Evolutionary conservation across 1,140 invertebrate genomes (phyloP), one percentile per base, ranked within the genome.

Genomic region (Monomorium pharaonis): DNA sequence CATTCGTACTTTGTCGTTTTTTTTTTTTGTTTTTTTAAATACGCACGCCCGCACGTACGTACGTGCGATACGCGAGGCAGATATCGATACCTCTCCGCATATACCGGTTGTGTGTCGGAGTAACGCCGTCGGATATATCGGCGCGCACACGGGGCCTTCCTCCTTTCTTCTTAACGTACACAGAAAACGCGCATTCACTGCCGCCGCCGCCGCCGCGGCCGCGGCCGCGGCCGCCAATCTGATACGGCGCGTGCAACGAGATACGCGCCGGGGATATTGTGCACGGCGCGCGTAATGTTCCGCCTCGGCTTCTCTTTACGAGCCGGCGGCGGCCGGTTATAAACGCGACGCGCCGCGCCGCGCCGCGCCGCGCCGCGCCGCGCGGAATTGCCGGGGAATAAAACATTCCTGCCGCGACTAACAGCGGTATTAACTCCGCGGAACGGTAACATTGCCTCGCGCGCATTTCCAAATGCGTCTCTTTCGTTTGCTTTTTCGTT

Each of bases 191-290:
- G 63, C 63, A 70, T 54, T 81, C 16, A 81, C 30, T 44, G n/a
- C n/a, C 42, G 54, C 72, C 56, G 37, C 27, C 62, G 62, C 76
- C 62, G 33, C 62, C 24, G 24, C 58, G 51, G 44, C 44, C 9
- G 7, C 7, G 37, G 37, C 44, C n/a, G n/a, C 51, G 49, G 16
- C 49, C 58, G 78, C 67, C 65, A 70, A 81, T 81, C 78, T 81
- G 78, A 81, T 81, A 81, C 65, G n/a, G n/a, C n/a, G 49, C 77
- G 77, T 54, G 62, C 76, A 80, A 80, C 49, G 77, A 69, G 77
- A 80, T 80, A 80, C 62, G 76, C 77, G 63, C 60, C 42, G n/a
- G n/a, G 65, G 49, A 58, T 81, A 81, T 81, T 72, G 78, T 42
- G 77, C 27, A 27, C 58, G 24, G 33, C 33, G 58, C 33, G 58